Base-by-base conservation (phyloP, 2,113 vertebrate species). In the Tetrax tetrax region DNA sequence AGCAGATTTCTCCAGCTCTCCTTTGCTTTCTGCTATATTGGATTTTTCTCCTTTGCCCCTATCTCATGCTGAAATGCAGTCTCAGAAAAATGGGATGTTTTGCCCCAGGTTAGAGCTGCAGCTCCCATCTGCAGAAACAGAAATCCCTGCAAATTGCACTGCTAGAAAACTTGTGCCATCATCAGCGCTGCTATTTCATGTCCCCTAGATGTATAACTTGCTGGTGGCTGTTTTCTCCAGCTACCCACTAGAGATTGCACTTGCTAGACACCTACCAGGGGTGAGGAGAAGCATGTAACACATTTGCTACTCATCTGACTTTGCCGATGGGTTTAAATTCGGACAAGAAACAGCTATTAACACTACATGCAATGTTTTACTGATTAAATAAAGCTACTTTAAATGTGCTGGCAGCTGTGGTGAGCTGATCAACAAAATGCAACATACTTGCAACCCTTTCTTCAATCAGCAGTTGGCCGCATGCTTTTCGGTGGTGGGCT, bases 111-210 rank as follows among this genome's bases (percentile, higher is more conserved):
- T 75, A 89, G 60, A 91, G 43, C 48, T 64, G 74, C 80, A 70
- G 47, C n/a, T 95, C 29, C 83, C 14, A 4, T 70, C 65, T 82
- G 33, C 87, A 93, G 65, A 54, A 90, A 82, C 10, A 95, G 72
- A 94, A 91, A 70, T 63, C 29, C 25, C 56, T 81, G 54, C 50
- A 86, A 90, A 92, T 83, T 63, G 43, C 63, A 12, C 33, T 43
- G 48, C 33, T 48, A 60, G 66, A 60, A 59, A 93, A 70, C 31
- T 14, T 5, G 27, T 82, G 45, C 53, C 14, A 10, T 65, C 85
- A 29, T 57, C 54, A 63, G 63, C 0, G 0, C 59, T 45, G 76
- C 68, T 3, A 1, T 77, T 90, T 92, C 60, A 13, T 2, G 7
- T 65, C 31, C 35, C 27, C 24, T 17, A 64, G 75, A 86, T 31